Evolutionary conservation across 2,888 invertebrate genomes (phyloP).

Genomic region (Halictus quadricinctus): DNA sequence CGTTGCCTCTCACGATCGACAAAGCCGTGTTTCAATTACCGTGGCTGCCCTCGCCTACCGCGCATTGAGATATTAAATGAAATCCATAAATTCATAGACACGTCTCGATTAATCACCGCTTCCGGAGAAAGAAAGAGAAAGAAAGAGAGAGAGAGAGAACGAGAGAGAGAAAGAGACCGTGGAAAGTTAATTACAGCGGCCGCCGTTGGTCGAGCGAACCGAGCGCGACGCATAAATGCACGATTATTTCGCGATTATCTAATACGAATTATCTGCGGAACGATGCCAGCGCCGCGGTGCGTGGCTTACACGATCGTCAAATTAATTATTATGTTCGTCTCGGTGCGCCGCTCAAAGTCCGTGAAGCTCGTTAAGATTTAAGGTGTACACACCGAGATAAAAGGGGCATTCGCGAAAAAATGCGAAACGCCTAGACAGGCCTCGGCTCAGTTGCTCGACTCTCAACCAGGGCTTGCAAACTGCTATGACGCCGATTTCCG

Average conservation of each 20-base stretch:
- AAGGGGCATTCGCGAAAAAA: constrained; percentile 42
- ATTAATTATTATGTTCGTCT: constrained; percentile 65
- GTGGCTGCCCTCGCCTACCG: constrained; percentile 40
- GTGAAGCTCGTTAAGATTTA: constrained; percentile 58
- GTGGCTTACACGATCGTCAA: constrained; percentile 56
- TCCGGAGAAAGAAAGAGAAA: background rate
- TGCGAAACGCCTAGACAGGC: constrained; percentile 21
- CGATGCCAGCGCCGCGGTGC: constrained; percentile 43
- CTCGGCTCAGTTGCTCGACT: constrained; percentile 8
- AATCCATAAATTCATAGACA: constrained; percentile 75
- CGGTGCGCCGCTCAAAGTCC: constrained; percentile 49
- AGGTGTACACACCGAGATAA: constrained; percentile 35
- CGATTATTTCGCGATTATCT: constrained; percentile 66
- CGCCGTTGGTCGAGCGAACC: constrained; percentile 23
- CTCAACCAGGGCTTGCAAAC: constrained; percentile 1
- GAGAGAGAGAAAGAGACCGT: constrained; percentile 33
- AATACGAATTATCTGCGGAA: constrained; percentile 64
- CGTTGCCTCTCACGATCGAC: constrained; percentile 64
- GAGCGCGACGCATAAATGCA: constrained; percentile 44
- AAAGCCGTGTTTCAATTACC: constrained; percentile 68
- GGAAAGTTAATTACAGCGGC: constrained; percentile 65
- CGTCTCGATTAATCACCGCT: constrained; percentile 68
- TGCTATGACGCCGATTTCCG: background rate
- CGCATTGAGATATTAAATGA: constrained; percentile 74
- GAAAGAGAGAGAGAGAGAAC: background rate